phyloP scores from a whole-genome alignment of 2,113 vertebrate genomes.

The Lota lota region DNA sequence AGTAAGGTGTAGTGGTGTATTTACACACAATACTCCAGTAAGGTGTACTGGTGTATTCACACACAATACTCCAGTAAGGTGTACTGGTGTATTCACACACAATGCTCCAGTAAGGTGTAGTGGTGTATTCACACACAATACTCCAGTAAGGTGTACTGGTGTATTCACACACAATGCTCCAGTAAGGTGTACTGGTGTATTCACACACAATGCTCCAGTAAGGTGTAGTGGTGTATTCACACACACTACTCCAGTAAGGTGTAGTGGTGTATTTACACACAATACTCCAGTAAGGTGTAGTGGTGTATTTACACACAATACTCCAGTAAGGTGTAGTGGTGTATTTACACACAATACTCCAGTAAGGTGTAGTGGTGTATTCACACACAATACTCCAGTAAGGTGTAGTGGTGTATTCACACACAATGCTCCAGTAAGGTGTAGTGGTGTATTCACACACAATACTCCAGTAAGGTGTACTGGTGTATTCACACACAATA shows the following conservation, averaged over 20 bases:
- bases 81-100: constrained; percentile 58
- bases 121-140: constrained; percentile 75
- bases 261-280: constrained; percentile 58
- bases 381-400: constrained; percentile 91
- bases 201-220: constrained; percentile 91
- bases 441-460: constrained; percentile 58
- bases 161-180: constrained; percentile 82
- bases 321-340: constrained; percentile 80
- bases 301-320: constrained; percentile 75
- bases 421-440: constrained; percentile 93
- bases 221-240: constrained; percentile 30
- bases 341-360: constrained; percentile 82
- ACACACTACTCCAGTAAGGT: constrained; percentile 93
- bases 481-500: constrained; percentile 75
- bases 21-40: constrained; percentile 91
- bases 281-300: constrained; percentile 86
- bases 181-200: constrained; percentile 70
- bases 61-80: constrained; percentile 93
- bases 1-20: constrained; percentile 70
- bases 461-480: constrained; percentile 86
- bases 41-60: constrained; percentile 30
- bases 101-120: constrained; percentile 86
- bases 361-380: constrained; percentile 70
- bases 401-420: constrained; percentile 30
- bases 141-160: constrained; percentile 80